Percentiles rank a stretch among this genome's conserved stretches.
phyloP scores from a whole-genome alignment of 1,140 invertebrate species.

The Drosophila rufa region DNA sequence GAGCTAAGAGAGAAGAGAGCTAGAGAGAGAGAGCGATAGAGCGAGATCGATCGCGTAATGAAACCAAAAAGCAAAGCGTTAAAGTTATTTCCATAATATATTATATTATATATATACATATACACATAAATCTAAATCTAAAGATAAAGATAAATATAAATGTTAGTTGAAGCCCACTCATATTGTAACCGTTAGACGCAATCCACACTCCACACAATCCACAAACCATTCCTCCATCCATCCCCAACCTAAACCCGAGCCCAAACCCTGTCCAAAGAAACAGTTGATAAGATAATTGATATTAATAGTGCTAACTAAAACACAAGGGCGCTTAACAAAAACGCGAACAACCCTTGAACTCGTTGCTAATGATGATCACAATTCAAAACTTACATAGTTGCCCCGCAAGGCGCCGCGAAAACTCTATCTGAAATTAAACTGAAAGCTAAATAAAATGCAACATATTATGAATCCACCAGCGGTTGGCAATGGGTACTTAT shows the following conservation, averaged over 20 bases:
- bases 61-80: slow-evolving; percentile 71
- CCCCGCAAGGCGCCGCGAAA: slow-evolving; percentile 22
- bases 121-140: slow-evolving; percentile 20
- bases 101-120: slow-evolving; percentile 41
- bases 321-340: slow-evolving; percentile 1
- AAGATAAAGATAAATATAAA: slow-evolving; percentile 49
- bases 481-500: too few species aligned
- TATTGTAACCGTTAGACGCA: slow-evolving; percentile 38
- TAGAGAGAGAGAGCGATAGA: slow-evolving; percentile 3
- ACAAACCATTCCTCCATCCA: slow-evolving; percentile 21
- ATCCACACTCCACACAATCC: slow-evolving; percentile 22
- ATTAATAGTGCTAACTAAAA: slow-evolving; percentile 13
- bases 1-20: slow-evolving; percentile 12
- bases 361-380: slow-evolving; percentile 66
- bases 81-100: slow-evolving; percentile 77
- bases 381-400: slow-evolving; percentile 34
- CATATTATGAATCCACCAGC: slow-evolving; percentile 20
- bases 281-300: slow-evolving; percentile 40
- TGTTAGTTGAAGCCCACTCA: slow-evolving; percentile 69
- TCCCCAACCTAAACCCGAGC: slow-evolving; percentile 12
- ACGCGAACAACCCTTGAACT: slow-evolving; percentile 13
- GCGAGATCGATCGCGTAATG: slow-evolving; percentile 24
- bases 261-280: slow-evolving; percentile 23
- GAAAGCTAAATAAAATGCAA: slow-evolving; percentile 59
- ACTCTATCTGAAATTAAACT: slow-evolving; percentile 36